Evolutionary conservation across 1,140 invertebrate genomes (phyloP), one percentile per base, ranked within the genome.

Genomic region (Micrasema minimum): DNA sequence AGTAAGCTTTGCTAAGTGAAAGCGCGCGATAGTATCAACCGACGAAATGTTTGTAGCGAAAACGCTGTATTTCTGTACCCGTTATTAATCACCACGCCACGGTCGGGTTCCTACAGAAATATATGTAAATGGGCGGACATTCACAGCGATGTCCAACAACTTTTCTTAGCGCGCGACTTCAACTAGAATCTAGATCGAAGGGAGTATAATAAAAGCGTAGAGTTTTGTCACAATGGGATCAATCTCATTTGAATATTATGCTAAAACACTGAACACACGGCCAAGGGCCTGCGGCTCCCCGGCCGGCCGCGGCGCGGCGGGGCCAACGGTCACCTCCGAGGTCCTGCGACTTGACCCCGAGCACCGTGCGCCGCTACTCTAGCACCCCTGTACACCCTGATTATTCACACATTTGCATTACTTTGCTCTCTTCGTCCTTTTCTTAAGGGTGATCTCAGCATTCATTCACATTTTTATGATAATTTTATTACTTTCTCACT

Each of bases 321-420:
- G 55, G 31, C 31, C 45, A 72, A 72, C 70, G 70, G 70, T 72
- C 70, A 72, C 37, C 48, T 48, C 43, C 7, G 20, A 57, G 70
- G 65, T 62, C 55, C 37, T 48, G 43, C 37, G 53, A 51, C 59
- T 37, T 46, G 65, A 72, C 71, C 71, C 66, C 59, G 41, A 22
- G 59, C 16, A 45, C 20, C 31, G 14, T 31, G n/a, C 20, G 16
- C 26, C 22, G 9, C 10, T 20, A 10, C 7, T 16, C 37, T 31
- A n/a, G n/a, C n/a, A n/a, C 43, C 11, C 12, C 20, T n/a, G n/a
- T n/a, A 53, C 23, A 45, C 14, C 11, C 14, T 12, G 14, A 11
- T 2, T 59, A 59, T 59, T 59, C 55, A 20, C 16, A 4, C 26
- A 59, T 59, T 38, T 59, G 55, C 55, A 59, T 59, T 38, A 55